Conservation (phyloP, 2,888 invertebrate species). For the Tanypteryx hageni region DNA sequence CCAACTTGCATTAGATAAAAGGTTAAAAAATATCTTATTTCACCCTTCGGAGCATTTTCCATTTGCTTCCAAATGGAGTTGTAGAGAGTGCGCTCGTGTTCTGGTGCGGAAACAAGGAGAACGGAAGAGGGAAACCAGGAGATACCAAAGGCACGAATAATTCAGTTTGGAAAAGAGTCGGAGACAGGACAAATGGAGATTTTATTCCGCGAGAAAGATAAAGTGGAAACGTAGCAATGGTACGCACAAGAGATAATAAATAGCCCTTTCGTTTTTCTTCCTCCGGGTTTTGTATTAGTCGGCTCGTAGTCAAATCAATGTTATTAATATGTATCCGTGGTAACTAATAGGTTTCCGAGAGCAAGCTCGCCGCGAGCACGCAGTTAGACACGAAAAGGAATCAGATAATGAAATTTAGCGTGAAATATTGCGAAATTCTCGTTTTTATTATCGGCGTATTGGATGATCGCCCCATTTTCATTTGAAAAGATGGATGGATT, state of each 20-base stretch:
- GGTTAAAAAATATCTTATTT: not conserved
- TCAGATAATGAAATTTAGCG: not conserved
- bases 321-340: no score
- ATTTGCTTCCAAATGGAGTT: not conserved
- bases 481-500: no score
- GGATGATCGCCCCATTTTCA: no score
- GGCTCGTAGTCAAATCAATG: no score
- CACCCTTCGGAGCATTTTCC: not conserved
- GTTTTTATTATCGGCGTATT: no score
- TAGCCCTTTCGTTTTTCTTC: no score
- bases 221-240: not conserved
- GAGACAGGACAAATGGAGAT: not conserved
- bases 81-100: not conserved
- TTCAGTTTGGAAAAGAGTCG: not conserved
- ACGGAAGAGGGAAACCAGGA: not conserved
- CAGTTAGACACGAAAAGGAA: not conserved
- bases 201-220: not conserved
- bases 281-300: no score
- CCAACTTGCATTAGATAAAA: not conserved
- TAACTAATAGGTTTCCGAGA: no score
- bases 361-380: not conserved
- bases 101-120: no score
- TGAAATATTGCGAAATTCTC: no score
- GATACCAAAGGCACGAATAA: not conserved
- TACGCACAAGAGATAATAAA: no score